Percentiles rank a stretch among this genome's conserved stretches.
Conservation (phyloP, 1,140 invertebrate genomes). For the Monomorium pharaonis region DNA sequence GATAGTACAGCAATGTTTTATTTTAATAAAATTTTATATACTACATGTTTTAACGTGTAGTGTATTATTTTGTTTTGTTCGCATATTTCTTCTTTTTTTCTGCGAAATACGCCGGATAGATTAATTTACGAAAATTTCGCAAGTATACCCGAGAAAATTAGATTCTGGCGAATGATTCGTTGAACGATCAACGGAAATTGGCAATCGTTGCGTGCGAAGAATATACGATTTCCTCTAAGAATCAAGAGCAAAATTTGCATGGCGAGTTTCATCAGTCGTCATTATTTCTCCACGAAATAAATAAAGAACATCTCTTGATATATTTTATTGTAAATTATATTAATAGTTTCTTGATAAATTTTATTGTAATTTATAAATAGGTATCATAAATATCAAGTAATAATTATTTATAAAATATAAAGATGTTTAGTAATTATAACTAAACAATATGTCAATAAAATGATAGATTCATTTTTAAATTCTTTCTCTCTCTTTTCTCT, state of each 20-base stretch:
- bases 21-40: too few species aligned
- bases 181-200: constrained; percentile 69
- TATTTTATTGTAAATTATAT: background rate
- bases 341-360: background rate
- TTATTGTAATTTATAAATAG: background rate
- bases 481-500: background rate
- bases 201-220: constrained; percentile 55
- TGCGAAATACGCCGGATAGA: background rate
- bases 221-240: constrained; percentile 29
- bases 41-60: too few species aligned
- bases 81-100: background rate
- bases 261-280: background rate
- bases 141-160: constrained; percentile 42
- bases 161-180: constrained; percentile 2
- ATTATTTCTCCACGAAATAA: background rate
- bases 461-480: background rate
- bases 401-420: background rate
- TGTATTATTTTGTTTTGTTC: background rate
- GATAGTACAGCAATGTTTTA: background rate
- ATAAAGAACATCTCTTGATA: background rate
- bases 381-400: background rate
- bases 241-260: background rate
- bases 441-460: background rate
- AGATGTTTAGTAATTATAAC: background rate
- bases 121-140: constrained; percentile 54